Evolutionary conservation across 2,797 vertebrate genomes (phyloP).

Genomic region (Acipenser transmontanus): DNA sequence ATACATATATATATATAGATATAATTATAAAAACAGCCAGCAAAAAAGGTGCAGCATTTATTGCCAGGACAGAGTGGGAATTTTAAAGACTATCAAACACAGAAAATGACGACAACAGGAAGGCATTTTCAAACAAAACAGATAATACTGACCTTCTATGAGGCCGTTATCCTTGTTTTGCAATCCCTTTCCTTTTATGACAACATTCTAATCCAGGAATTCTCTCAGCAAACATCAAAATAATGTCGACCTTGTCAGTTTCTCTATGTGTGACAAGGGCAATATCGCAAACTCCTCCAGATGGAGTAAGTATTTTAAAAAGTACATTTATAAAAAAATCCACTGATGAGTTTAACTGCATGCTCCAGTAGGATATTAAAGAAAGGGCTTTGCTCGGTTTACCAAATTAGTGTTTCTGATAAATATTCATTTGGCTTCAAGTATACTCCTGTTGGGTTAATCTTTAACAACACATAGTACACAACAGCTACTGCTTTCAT

Average conservation of each 20-base stretch:
- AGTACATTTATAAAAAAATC: background rate
- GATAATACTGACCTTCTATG: background rate
- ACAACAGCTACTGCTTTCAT: background rate
- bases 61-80: background rate
- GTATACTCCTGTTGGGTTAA: background rate
- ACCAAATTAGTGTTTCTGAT: background rate
- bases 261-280: background rate
- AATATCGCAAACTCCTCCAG: slow-evolving; percentile 15
- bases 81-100: background rate
- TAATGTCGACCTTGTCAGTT: slow-evolving; percentile 9
- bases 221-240: slow-evolving; percentile 2
- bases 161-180: slow-evolving; percentile 12
- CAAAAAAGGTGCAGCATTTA: too few species aligned
- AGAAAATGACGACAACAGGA: background rate
- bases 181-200: slow-evolving; percentile 4
- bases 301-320: slow-evolving; percentile 14
- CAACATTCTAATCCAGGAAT: slow-evolving; percentile 4
- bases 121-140: background rate
- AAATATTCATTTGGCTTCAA: slow-evolving; percentile 6
- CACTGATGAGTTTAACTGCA: slow-evolving; percentile 22
- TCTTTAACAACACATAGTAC: background rate
- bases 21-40: too few species aligned
- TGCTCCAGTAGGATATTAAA: slow-evolving; percentile 38
- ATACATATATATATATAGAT: too few species aligned
- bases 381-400: slow-evolving; percentile 15